Conservation (phyloP, 2,113 vertebrate genomes). For the Festucalex cinctus region DNA sequence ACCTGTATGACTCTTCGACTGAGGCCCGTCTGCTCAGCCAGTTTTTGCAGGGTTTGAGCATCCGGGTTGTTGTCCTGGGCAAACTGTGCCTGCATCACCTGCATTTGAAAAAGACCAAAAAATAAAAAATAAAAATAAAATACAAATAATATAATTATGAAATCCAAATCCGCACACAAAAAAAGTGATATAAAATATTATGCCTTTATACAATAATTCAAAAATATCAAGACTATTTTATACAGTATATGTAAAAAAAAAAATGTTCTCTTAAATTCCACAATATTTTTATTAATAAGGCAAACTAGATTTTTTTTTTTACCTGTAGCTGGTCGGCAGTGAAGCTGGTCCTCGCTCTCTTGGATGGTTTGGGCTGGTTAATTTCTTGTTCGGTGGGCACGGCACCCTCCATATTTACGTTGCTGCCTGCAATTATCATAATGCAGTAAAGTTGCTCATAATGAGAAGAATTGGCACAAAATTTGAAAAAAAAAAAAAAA, state of each 20-base stretch:
- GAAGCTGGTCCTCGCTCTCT: slow-evolving; percentile 96
- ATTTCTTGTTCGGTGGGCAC: slow-evolving; percentile 87
- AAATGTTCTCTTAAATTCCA: too few relatives aligned
- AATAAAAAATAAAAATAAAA: too few relatives aligned
- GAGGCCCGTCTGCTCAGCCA: slow-evolving; percentile 95
- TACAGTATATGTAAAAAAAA: too few relatives aligned
- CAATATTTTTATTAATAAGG: background rate
- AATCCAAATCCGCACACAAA: too few relatives aligned
- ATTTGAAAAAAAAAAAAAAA: too few relatives aligned
- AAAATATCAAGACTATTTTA: too few relatives aligned
- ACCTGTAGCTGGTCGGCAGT: slow-evolving; percentile 98
- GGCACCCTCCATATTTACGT: slow-evolving; percentile 87
- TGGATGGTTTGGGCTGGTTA: slow-evolving; percentile 91
- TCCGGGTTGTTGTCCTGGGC: slow-evolving; percentile 99
- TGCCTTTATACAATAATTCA: too few relatives aligned
- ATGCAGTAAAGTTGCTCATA: background rate
- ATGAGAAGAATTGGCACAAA: too few relatives aligned
- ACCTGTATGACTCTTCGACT: slow-evolving; percentile 98
- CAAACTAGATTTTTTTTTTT: background rate
- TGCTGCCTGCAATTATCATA: slow-evolving; percentile 74
- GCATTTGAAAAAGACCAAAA: slow-evolving; percentile 20
- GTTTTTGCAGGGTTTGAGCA: slow-evolving; percentile 94
- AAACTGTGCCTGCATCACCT: slow-evolving; percentile 99
- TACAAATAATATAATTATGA: too few relatives aligned
- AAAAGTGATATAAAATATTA: too few relatives aligned